Base-by-base conservation (phyloP, 2,113 vertebrate species). In the Arvicanthis niloticus region DNA sequence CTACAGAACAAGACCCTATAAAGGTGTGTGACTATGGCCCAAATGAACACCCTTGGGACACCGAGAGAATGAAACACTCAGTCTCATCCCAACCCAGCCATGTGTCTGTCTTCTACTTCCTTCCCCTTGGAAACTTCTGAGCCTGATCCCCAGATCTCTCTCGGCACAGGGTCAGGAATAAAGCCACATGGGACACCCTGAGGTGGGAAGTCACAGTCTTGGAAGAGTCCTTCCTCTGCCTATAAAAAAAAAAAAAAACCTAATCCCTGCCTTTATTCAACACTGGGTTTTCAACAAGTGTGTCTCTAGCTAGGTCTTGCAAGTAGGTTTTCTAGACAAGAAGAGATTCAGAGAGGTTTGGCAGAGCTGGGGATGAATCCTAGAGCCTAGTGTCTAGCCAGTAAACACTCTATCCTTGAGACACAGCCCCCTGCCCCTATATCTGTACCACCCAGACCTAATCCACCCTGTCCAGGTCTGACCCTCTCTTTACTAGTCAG, bases 201-300 rank as follows among this genome's bases (percentile, higher is more conserved):
- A 88, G 70, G 51, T 5, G n/a, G 60, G 88, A 94, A 96, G 90
- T 58, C 86, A 58, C 94, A 92, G 48, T 48, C 34, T 92, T 58
- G n/a, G 22, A 94, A 91, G 68, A 92, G 53, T 87, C n/a, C 58
- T 78, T 77, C 40, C 67, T 95, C 48, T 87, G 77, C 84, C 87
- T 70, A 29, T 78, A 96, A 96, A 68, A 26, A 84, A 81, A 42
- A 96, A 96, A 68, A 26, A 84, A 81, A 42, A 31, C 67, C 94
- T 24, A 76, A 78, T 22, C 51, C 75, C 88, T 88, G 91, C 53
- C 86, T 13, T 42, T 34, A 76, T 68, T 80, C 81, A 45, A 88
- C 65, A 37, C 3, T 11, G 65, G 42, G 53, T 22, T 80, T 42
- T 58, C 40, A 29, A 60, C 34, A 34, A 70, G 40, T 48, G 29